phyloP scores from a whole-genome alignment of 2,888 invertebrate genomes.

The Patella pellucida region DNA sequence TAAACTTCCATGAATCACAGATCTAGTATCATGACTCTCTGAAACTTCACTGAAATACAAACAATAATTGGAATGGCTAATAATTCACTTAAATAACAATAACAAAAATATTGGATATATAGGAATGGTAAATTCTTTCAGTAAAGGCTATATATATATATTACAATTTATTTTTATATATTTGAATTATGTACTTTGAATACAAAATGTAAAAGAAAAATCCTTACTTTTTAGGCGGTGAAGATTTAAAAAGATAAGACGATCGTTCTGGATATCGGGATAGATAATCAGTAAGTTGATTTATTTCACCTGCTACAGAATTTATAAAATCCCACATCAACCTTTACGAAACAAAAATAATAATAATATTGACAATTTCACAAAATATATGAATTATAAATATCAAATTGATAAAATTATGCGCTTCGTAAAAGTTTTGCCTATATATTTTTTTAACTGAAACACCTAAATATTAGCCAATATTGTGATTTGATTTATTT shows the following conservation, averaged over 20 bases:
- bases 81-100: too few species aligned
- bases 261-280: constrained; percentile 48
- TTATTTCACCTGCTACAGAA: constrained; percentile 48
- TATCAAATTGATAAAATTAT: too few species aligned
- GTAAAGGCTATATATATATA: neutral
- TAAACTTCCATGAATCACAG: constrained; percentile 61
- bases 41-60: constrained; percentile 52
- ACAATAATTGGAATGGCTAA: too few species aligned
- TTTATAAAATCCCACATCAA: constrained; percentile 61
- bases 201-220: neutral
- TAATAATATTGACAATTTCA: too few species aligned
- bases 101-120: too few species aligned
- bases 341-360: constrained; percentile 32
- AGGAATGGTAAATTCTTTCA: too few species aligned
- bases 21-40: constrained; percentile 46
- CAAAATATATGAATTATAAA: too few species aligned
- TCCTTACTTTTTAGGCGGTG: constrained; percentile 54
- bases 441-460: neutral
- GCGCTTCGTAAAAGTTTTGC: neutral
- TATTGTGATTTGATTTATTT: too few species aligned
- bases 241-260: constrained; percentile 50
- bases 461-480: too few species aligned
- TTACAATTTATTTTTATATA: neutral
- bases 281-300: constrained; percentile 53
- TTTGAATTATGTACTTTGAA: neutral